Base-by-base conservation (phyloP, 2,113 vertebrate genomes). In the Hyla sarda region DNA sequence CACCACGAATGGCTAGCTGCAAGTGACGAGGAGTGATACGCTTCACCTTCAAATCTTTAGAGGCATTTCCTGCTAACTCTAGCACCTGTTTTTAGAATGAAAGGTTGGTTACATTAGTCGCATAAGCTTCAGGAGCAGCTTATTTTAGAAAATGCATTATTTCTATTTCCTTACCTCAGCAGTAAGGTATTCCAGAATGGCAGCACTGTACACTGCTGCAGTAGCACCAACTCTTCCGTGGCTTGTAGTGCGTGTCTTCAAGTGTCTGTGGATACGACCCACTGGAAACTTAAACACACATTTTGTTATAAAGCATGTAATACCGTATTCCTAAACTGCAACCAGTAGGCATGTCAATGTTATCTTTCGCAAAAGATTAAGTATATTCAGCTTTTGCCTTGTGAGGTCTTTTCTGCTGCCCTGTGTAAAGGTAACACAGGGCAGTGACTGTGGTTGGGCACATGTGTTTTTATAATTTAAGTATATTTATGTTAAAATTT, bases 1-100 rank as follows among this genome's bases (percentile, higher is more conserved):
- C 98, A 0, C 98, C 98, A 0, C 98, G 97, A 88, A 99, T 99
- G 0, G 98, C 98, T 82, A 99, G 94, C 92, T 99, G 98, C 95
- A 99, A 91, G 90, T 99, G 98, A 87, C 98, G 97, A 17, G 98
- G 98, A 56, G 98, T 99, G 92, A 99, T 99, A 72, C 98, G 96
- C 92, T 99, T 99, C 85, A 99, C 98, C 89, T 99, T 99, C 76
- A 99, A 95, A 84, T 99, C 98, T 95, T 99, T 99, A 3, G 98
- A 99, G 0, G 98, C 98, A 0, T 99, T 99, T 3, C 98, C 98
- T 0, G 98, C 98, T 94, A 99, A 95, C 93, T 99, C 98, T 93
- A 99, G 93, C 87, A 99, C 98, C 98, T 99, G 88, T 47, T 28
- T n/a, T 2, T 60, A 80, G 25, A 41, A 60, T 8, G 9, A 12